Base-by-base conservation (phyloP, 2,888 invertebrate genomes). In the Cetonia aurata region DNA sequence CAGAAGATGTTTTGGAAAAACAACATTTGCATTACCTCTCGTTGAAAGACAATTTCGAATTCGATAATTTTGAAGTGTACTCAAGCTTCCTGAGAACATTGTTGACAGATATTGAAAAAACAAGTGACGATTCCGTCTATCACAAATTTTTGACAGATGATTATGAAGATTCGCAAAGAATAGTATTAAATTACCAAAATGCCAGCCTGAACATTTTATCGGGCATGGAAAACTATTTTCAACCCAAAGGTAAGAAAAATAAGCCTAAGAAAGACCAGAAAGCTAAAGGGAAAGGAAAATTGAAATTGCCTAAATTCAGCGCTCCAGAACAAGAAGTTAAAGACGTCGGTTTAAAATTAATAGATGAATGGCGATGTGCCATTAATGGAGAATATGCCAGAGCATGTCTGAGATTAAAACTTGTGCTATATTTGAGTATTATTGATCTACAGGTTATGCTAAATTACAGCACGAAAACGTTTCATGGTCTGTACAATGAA, bases 291-390 rank as follows among this genome's bases (percentile, higher is more conserved):
- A 65, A 67, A 25, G 44, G 37, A 6, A 70, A 67, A 9, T 15
- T 46, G n/a, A 69, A 72, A 33, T 62, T 73, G 37, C 75, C 75
- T 1, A 69, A 72, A 69, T 73, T 73, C 60, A 70, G 53, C 10
- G 77, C 74, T 62, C 77, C 76, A 4, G 70, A 67, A 1, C 59
- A 70, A 0, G 76, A 77, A 6, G 78, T 81, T 1, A 79, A 79
- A 70, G 76, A 80, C 60, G 77, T 77, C 75, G 67, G 85, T 83
- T 78, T 85, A 80, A 80, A 79, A 80, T 52, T 88, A 75, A 79
- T 88, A 13, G 85, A 87, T 25, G 90, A 91, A 80, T 91, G 90
- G 89, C 82, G 83, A 15, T 86, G 86, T 79, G 89, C 87, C 9
- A 79, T 88, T 3, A 84, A 86, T 67, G 89, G 88, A 25, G 91